These are phyloP conservation scores for Cyaniris semiargus DNA, from an alignment of 2,888 invertebrate species.

Conservation along the genomic window DNA sequence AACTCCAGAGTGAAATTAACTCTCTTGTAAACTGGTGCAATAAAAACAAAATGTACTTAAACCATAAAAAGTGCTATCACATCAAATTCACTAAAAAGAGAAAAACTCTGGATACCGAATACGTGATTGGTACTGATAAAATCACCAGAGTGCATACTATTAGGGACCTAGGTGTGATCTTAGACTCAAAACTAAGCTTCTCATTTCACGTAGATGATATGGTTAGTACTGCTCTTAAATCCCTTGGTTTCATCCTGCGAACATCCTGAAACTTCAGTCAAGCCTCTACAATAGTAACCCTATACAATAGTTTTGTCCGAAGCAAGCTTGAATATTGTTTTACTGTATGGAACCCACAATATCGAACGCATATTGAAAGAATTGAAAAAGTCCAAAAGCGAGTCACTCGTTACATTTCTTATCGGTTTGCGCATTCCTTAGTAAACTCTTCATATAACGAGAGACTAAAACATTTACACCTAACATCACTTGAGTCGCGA, in stretches of 20 bases:
- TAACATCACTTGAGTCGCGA: not conserved
- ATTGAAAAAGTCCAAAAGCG: not conserved
- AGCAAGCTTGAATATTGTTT: not conserved
- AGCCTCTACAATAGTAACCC: too few relatives aligned
- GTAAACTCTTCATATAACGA: not conserved
- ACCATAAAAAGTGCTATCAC: not conserved
- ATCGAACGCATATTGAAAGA: not conserved
- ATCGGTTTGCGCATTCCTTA: not conserved
- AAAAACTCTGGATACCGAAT: not conserved
- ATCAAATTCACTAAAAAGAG: not conserved
- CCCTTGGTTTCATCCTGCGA: too few relatives aligned
- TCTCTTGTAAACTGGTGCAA: conserved; percentile 1
- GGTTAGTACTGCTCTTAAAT: too few relatives aligned
- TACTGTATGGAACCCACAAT: not conserved
- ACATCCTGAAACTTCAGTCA: too few relatives aligned
- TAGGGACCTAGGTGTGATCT: not conserved
- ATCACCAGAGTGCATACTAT: not conserved
- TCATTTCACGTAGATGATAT: not conserved
- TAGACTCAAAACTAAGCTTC: not conserved
- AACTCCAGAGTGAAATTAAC: not conserved
- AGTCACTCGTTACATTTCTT: not conserved
- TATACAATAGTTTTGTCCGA: conserved; percentile 2
- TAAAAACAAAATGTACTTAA: not conserved
- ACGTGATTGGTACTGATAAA: not conserved
- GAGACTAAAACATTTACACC: too few relatives aligned